Evolutionary conservation across 2,113 vertebrate species (phyloP).

Genomic region (Solea senegalensis): DNA sequence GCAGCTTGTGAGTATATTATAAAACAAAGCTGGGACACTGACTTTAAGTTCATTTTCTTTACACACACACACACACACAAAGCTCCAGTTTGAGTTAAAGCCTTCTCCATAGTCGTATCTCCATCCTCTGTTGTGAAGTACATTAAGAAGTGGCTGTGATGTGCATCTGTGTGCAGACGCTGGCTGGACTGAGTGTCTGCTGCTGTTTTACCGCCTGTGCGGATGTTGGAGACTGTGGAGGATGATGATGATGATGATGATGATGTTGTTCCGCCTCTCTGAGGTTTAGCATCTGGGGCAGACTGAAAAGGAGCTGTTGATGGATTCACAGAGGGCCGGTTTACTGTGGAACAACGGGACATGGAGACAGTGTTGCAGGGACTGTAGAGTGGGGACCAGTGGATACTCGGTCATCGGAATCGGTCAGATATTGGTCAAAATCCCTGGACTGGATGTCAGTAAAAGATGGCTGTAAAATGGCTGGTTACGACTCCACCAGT

Average conservation of each 20-base stretch:
- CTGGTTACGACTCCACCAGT: too few species aligned
- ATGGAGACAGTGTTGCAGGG: neutral
- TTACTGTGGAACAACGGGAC: neutral
- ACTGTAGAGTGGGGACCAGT: neutral
- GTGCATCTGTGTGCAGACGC: neutral
- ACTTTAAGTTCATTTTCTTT: too few species aligned
- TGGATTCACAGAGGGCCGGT: conserved; percentile 20
- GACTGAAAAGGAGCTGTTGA: conserved; percentile 57
- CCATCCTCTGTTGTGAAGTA: neutral
- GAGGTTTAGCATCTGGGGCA: conserved; percentile 44
- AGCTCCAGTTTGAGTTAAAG: neutral
- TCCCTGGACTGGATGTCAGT: too few species aligned
- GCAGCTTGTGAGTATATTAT: too few species aligned
- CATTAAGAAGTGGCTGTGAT: neutral
- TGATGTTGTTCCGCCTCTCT: conserved; percentile 39
- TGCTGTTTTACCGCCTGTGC: conserved; percentile 56
- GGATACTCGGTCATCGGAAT: too few species aligned
- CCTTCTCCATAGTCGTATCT: neutral
- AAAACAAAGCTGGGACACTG: too few species aligned
- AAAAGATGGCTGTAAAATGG: too few species aligned
- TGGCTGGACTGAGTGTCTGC: neutral
- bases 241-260: too few species aligned
- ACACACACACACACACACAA: too few species aligned
- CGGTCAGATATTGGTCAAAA: too few species aligned
- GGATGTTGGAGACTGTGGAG: conserved; percentile 41